Base-by-base conservation (phyloP, 1,140 invertebrate species). In the Dendroctonus valens region DNA sequence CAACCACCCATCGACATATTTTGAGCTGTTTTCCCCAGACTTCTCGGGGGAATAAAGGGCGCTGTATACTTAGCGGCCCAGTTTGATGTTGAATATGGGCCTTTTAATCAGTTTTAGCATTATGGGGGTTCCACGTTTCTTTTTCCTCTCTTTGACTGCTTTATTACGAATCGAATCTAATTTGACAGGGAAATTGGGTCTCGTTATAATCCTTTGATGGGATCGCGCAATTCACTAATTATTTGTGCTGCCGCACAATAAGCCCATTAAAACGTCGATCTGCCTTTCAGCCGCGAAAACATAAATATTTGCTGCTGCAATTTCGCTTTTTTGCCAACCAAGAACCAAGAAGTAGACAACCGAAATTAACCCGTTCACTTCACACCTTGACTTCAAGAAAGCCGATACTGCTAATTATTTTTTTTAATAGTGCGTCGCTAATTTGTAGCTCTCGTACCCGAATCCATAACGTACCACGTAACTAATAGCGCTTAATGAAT, bases 401-500 rank as follows among this genome's bases (percentile, higher is more conserved):
- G 61, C 57, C 68, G 68, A 71, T 70, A 58, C 67, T 65, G 53
- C 59, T 67, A 69, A 70, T 72, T 72, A 70, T 44, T 70, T 68
- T 70, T 69, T 55, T 52, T 59, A 59, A 51, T 48, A 54, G 48
- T 41, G 7, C 52, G 12, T 44, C 60, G 51, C 54, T 59, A 41
- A 64, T 72, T 72, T 65, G 44, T 65, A 41, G 66, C 41, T 15
- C 41, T 66, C 65, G 53, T 61, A 65, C 62, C 54, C 52, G 48
- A 50, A 65, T 64, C 46, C 49, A 69, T 69, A 72, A 74, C 65
- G 41, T 69, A 72, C 67, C 66, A 69, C 67, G 60, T 67, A 69
- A 72, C 73, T 74, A 74, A 74, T 74, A 69, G 67, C 70, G 52
- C 55, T 62, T 74, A 74, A 74, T 74, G 70, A 74, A 73, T 66